Conservation (phyloP, 2,888 invertebrate species). For the Mesorhabditis spiculigera region DNA sequence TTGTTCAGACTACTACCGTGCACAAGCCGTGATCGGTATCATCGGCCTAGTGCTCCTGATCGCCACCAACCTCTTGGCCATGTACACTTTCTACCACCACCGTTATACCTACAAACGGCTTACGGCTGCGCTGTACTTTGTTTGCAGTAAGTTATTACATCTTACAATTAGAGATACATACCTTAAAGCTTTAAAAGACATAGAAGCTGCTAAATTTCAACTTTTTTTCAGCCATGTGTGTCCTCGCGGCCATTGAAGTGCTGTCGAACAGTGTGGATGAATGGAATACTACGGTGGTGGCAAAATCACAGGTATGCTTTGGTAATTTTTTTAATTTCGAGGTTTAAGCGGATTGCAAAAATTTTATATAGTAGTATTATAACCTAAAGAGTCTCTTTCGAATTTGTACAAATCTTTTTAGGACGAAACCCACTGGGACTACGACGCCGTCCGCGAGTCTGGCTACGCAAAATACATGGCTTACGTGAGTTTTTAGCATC, state of each 20-base stretch:
- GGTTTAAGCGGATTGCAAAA: too few species aligned
- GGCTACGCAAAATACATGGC: conserved; percentile 5
- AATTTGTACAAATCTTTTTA: too few species aligned
- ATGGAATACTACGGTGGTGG: conserved; percentile 48
- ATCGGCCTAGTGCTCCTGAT: conserved; percentile 46
- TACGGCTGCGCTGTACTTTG: conserved; percentile 40
- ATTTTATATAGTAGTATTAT: too few species aligned
- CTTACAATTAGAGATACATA: too few species aligned
- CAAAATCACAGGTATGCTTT: conserved; percentile 20
- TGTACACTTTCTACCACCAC: conserved; percentile 55
- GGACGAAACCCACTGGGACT: conserved; percentile 2
- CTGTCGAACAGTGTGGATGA: conserved; percentile 49
- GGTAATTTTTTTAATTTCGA: too few species aligned
- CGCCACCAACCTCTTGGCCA: conserved; percentile 45
- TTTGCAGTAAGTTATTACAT: conserved; percentile 51
- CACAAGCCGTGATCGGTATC: conserved; percentile 51
- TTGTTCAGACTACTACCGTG: conserved; percentile 53
- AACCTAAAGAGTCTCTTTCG: too few species aligned
- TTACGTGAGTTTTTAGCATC: not conserved
- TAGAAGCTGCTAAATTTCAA: too few species aligned
- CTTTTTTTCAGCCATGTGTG: conserved; percentile 46
- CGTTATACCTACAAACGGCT: conserved; percentile 55
- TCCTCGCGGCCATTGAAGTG: conserved; percentile 49
- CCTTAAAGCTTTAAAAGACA: too few species aligned
- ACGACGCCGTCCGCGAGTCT: not conserved